These are phyloP conservation scores for Uromys caudimaculatus DNA, from an alignment of 2,797 vertebrate species.

Conservation along the genomic window DNA sequence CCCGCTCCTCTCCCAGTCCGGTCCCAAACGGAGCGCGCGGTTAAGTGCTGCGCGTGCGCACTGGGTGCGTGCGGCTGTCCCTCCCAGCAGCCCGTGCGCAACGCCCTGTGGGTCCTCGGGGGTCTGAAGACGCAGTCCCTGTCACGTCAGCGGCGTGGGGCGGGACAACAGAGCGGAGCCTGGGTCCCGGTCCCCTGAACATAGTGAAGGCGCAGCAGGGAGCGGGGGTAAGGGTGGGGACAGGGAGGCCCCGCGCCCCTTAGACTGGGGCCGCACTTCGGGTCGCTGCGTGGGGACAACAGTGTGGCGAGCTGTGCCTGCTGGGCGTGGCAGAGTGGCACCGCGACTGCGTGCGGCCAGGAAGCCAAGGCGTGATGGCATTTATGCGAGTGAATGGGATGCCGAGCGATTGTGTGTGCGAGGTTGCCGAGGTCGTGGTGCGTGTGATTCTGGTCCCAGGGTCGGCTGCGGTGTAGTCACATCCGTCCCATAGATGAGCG, in stretches of 20 bases:
- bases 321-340: neutral
- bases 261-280: neutral
- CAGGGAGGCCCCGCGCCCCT: neutral
- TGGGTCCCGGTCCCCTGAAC: neutral
- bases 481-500: neutral
- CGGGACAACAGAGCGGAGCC: neutral
- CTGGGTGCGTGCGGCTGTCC: accelerated
- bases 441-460: neutral
- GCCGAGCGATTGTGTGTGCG: neutral
- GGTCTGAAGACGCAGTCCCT: accelerated
- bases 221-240: neutral
- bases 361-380: neutral
- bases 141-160: neutral
- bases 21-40: neutral
- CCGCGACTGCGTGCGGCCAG: neutral
- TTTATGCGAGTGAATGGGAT: neutral
- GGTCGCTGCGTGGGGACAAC: neutral
- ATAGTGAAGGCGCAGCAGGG: neutral
- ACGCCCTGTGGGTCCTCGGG: accelerated
- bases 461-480: neutral
- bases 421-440: neutral
- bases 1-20: neutral
- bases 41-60: slow-evolving; percentile 65
- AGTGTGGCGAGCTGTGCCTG: neutral
- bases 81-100: slow-evolving; percentile 58